Evolutionary conservation across 1,140 invertebrate species (phyloP).

Genomic region (Zaprionus nigranus): DNA sequence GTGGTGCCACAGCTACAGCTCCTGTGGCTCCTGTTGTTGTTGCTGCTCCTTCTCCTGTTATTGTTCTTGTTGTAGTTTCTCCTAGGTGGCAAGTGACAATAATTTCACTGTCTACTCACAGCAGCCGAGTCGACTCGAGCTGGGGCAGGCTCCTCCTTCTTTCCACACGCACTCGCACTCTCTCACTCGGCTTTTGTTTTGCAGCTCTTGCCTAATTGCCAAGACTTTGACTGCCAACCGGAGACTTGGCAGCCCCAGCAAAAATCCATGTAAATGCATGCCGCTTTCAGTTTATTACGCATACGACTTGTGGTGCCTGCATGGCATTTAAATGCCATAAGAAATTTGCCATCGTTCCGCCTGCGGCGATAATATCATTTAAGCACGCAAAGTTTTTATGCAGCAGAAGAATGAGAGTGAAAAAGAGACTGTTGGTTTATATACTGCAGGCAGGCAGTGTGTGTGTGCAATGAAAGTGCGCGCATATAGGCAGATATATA

Average conservation of each 20-base stretch:
- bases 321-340: conserved; percentile 32
- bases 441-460: conserved; percentile 1
- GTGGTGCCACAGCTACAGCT: conserved; percentile 18
- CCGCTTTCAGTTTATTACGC: conserved; percentile 53
- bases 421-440: neutral
- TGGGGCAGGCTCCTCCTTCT: neutral
- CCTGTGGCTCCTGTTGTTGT: neutral
- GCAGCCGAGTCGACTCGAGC: neutral
- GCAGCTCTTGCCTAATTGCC: conserved; percentile 75
- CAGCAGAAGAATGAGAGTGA: neutral
- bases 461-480: neutral
- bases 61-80: conserved; percentile 49
- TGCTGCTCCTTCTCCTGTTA: neutral
- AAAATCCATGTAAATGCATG: conserved; percentile 51
- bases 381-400: neutral
- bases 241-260: conserved; percentile 3
- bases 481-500: neutral
- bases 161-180: conserved; percentile 13
- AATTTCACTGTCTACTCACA: conserved; percentile 64
- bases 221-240: conserved; percentile 58
- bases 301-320: conserved; percentile 64
- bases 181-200: conserved; percentile 62
- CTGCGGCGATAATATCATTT: conserved; percentile 1
- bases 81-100: conserved; percentile 79
- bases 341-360: conserved; percentile 18